These are phyloP conservation scores for Lepus americanus DNA, from an alignment of 2,113 vertebrate genomes.

Conservation along the genomic window DNA sequence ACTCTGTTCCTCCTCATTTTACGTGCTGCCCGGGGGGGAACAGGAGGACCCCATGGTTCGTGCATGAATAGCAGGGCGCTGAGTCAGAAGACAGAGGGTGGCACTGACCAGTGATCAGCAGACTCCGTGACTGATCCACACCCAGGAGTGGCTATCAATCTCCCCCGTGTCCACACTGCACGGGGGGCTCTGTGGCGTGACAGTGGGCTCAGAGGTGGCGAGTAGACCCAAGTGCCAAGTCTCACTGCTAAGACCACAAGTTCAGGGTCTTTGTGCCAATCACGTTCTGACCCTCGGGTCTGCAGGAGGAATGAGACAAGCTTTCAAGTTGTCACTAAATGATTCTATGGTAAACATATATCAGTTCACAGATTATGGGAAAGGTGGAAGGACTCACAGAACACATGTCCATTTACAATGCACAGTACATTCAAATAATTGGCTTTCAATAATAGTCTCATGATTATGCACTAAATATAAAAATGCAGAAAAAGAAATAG, in stretches of 20 bases:
- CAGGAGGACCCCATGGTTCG: background rate
- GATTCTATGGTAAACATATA: background rate
- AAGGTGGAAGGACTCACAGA: background rate
- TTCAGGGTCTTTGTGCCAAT: too few relatives aligned
- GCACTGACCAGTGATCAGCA: background rate
- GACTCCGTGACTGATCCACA: background rate
- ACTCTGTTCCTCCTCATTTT: slow-evolving; percentile 25
- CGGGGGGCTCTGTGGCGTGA: rapidly evolving
- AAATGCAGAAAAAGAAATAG: background rate
- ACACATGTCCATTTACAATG: background rate
- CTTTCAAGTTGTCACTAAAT: background rate
- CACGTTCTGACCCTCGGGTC: background rate
- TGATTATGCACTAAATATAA: background rate
- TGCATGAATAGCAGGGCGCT: background rate
- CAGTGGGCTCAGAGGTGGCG: background rate
- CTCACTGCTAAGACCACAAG: background rate
- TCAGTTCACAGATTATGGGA: background rate
- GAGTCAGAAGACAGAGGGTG: background rate
- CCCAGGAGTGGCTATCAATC: background rate
- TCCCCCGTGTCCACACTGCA: rapidly evolving
- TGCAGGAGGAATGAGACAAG: background rate
- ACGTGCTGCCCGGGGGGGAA: background rate
- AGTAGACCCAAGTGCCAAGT: background rate
- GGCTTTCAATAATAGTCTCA: background rate
- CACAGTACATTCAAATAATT: background rate